These are phyloP conservation scores for Smittia sp. DNA, from an alignment of 2,888 invertebrate species.

Conservation along the genomic window DNA sequence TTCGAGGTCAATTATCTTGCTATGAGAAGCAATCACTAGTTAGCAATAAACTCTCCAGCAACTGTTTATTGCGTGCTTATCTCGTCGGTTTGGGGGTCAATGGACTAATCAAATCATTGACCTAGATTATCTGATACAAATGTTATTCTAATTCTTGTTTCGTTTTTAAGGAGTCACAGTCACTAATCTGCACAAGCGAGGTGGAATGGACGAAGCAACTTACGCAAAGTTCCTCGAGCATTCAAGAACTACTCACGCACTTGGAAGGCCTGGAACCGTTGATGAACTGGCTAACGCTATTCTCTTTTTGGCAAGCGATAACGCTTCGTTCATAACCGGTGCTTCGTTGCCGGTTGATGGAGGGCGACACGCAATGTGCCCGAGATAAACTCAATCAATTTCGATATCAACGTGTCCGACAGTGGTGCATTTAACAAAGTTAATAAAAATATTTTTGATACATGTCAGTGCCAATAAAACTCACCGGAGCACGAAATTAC, in stretches of 20 bases:
- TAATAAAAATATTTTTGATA: not conserved
- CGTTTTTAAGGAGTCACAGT: constrained; percentile 71
- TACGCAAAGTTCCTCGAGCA: constrained; percentile 82
- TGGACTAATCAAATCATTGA: too few relatives aligned
- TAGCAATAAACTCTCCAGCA: too few relatives aligned
- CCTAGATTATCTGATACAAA: too few relatives aligned
- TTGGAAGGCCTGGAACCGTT: constrained; percentile 80
- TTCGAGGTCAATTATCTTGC: too few relatives aligned
- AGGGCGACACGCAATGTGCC: constrained; percentile 91
- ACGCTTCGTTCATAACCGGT: constrained; percentile 88
- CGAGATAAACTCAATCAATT: constrained; percentile 62
- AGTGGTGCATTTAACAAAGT: not conserved
- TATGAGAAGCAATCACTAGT: too few relatives aligned
- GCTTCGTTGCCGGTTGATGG: constrained; percentile 88
- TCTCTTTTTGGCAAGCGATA: constrained; percentile 84
- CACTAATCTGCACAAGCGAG: constrained; percentile 82
- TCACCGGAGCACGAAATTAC: not conserved
- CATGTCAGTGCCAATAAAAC: not conserved
- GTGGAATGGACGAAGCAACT: constrained; percentile 78
- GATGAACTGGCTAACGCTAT: constrained; percentile 88
- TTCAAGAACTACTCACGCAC: constrained; percentile 83
- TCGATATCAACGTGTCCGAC: not conserved
- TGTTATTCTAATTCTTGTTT: too few relatives aligned
- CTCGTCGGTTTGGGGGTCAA: too few relatives aligned
- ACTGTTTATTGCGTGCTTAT: too few relatives aligned